Conservation (phyloP, 2,888 invertebrate species). For the Rhagonycha fulva region DNA sequence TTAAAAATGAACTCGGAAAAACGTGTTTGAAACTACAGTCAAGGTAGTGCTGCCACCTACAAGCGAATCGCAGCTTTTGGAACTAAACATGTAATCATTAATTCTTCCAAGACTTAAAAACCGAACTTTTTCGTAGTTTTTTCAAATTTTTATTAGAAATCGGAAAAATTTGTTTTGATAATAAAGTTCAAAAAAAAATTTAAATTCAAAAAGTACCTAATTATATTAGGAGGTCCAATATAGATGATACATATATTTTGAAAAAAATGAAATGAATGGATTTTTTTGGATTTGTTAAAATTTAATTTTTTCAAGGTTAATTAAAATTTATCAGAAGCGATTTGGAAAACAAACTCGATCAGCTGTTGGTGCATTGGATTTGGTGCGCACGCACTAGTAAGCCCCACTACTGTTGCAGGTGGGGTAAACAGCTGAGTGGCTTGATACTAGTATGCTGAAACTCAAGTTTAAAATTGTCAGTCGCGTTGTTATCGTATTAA, state of each 20-base stretch:
- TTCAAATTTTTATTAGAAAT: neutral
- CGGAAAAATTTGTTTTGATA: neutral
- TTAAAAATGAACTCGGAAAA: neutral
- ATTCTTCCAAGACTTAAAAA: neutral
- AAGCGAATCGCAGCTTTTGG: neutral
- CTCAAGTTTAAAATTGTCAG: constrained; percentile 62
- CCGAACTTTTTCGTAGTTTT: neutral
- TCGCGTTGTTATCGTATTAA: constrained; percentile 59
- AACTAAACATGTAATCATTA: neutral
- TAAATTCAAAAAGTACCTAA: neutral
- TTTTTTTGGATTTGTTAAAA: neutral
- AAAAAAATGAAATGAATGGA: neutral
- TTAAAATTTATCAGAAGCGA: neutral
- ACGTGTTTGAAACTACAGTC: neutral
- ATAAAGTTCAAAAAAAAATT: neutral
- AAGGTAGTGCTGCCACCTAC: constrained; percentile 28
- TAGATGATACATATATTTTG: neutral
- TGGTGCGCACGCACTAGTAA: constrained; percentile 14
- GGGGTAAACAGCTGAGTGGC: constrained; percentile 53
- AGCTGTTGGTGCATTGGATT: constrained; percentile 40
- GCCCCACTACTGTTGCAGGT: constrained; percentile 36
- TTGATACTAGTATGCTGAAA: constrained; percentile 53
- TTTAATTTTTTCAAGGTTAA: neutral
- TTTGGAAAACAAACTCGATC: constrained; percentile 37
- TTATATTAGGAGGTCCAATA: neutral